Evolutionary conservation across 92 coral and sea anemone species (phyloP).

Genomic region (Scolanthus callimorphus): DNA sequence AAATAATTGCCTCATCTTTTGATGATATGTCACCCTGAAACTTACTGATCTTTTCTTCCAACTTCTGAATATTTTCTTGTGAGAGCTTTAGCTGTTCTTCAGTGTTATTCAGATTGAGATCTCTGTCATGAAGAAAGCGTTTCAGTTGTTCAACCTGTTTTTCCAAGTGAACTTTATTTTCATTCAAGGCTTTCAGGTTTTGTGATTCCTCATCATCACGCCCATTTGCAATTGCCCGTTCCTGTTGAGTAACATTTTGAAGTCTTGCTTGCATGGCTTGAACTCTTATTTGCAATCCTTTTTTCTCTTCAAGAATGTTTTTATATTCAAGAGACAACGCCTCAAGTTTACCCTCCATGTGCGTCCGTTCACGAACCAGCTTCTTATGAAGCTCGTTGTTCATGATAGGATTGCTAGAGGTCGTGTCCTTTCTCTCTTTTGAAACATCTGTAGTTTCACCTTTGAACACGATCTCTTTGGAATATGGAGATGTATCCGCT

Average conservation of each 20-base stretch:
- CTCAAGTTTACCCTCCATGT: constrained; percentile 74
- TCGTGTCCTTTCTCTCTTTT: no score
- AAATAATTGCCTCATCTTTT: constrained; percentile 24
- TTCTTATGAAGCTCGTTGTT: neutral
- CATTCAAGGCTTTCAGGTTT: neutral
- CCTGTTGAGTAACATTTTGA: constrained; percentile 32
- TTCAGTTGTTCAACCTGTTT: constrained; percentile 40
- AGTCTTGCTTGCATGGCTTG: constrained; percentile 43
- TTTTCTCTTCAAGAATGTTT: constrained; percentile 52
- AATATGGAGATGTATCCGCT: no score
- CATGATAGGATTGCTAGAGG: no score
- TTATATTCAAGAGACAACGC: constrained; percentile 58
- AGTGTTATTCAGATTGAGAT: constrained; percentile 45
- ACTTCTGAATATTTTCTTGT: constrained; percentile 36
- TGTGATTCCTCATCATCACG: neutral
- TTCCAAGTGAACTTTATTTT: constrained; percentile 42
- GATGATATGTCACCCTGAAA: constrained; percentile 36
- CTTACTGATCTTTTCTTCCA: constrained; percentile 34
- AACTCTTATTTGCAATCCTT: constrained; percentile 44
- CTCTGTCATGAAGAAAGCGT: constrained; percentile 41
- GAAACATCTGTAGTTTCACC: no score
- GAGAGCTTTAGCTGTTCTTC: constrained; percentile 66
- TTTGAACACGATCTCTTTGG: no score
- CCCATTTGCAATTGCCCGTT: neutral
- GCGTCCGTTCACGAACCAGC: constrained; percentile 51